Conservation (phyloP, 2,797 vertebrate genomes). For the Sitta carolinensis region DNA sequence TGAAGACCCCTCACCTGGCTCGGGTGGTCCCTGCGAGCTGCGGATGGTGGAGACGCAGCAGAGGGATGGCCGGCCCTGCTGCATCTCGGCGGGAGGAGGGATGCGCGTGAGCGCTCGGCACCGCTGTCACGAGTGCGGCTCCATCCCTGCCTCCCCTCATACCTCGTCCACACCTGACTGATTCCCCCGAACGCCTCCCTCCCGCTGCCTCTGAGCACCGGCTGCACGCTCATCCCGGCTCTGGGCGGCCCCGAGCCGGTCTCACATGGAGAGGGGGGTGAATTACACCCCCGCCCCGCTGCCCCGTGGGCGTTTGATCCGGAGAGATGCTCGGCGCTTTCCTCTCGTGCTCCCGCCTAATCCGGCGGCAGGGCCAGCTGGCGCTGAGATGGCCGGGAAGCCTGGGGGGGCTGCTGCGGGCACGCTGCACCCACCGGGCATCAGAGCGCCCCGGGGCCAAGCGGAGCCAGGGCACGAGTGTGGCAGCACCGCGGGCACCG, state of each 20-base stretch:
- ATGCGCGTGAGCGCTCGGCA: neutral
- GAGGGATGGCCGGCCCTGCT: conserved; percentile 41
- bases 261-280: rapidly evolving
- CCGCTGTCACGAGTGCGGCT: conserved; percentile 32
- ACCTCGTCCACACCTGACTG: conserved; percentile 54
- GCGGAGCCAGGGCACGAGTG: rapidly evolving
- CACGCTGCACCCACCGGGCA: rapidly evolving
- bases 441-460: neutral
- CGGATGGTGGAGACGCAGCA: conserved; percentile 47
- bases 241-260: neutral
- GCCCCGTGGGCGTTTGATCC: conserved; percentile 23
- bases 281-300: neutral
- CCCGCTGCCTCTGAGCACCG: neutral
- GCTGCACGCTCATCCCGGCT: neutral
- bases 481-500: neutral
- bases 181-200: neutral
- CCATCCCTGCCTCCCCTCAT: conserved; percentile 26
- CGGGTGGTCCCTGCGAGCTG: conserved; percentile 32
- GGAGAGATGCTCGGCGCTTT: neutral
- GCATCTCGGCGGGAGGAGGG: conserved; percentile 25
- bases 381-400: neutral
- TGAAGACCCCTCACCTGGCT: conserved; percentile 26
- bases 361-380: conserved; percentile 15
- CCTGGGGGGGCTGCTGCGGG: neutral
- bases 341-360: neutral